Evolutionary conservation across 2,888 invertebrate genomes (phyloP).

Genomic region (Drosophila crucigera): DNA sequence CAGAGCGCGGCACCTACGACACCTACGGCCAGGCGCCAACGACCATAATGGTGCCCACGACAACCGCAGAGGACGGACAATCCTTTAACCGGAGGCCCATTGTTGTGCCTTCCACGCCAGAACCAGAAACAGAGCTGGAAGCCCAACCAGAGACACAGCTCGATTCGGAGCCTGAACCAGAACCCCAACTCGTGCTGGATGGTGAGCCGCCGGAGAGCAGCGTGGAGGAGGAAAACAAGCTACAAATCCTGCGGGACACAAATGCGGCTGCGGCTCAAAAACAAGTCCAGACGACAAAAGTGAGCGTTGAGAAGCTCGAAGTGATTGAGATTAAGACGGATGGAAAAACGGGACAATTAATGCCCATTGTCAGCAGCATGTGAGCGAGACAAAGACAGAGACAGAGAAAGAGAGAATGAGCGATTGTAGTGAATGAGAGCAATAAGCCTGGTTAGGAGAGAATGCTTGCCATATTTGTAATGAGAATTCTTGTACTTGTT

Average conservation of each 20-base stretch:
- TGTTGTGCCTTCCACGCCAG: slow-evolving; percentile 82
- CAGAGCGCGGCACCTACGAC: slow-evolving; percentile 78
- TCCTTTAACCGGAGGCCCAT: slow-evolving; percentile 81
- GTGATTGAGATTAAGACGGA: slow-evolving; percentile 85
- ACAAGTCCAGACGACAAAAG: slow-evolving; percentile 63
- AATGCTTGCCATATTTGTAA: slow-evolving; percentile 75
- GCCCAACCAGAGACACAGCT: slow-evolving; percentile 21
- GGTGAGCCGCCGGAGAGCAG: slow-evolving; percentile 24
- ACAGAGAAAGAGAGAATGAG: slow-evolving; percentile 16
- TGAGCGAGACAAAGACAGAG: slow-evolving; percentile 14
- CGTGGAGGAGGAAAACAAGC: slow-evolving; percentile 49
- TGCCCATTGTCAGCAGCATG: slow-evolving; percentile 68
- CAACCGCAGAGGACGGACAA: slow-evolving; percentile 44
- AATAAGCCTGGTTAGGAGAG: slow-evolving; percentile 18
- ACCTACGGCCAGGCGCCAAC: slow-evolving; percentile 65
- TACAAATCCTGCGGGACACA: slow-evolving; percentile 62
- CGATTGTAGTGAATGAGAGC: slow-evolving; percentile 23
- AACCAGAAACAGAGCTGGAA: slow-evolving; percentile 34
- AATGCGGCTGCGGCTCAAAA: slow-evolving; percentile 38
- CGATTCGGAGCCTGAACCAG: slow-evolving; percentile 17
- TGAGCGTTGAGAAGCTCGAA: slow-evolving; percentile 85
- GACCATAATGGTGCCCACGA: slow-evolving; percentile 58
- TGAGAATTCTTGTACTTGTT: slow-evolving; percentile 56
- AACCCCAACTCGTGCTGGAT: slow-evolving; percentile 15
- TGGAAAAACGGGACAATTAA: slow-evolving; percentile 83